Conservation (phyloP, 2,113 vertebrate species). For the Pao palembangensis region DNA sequence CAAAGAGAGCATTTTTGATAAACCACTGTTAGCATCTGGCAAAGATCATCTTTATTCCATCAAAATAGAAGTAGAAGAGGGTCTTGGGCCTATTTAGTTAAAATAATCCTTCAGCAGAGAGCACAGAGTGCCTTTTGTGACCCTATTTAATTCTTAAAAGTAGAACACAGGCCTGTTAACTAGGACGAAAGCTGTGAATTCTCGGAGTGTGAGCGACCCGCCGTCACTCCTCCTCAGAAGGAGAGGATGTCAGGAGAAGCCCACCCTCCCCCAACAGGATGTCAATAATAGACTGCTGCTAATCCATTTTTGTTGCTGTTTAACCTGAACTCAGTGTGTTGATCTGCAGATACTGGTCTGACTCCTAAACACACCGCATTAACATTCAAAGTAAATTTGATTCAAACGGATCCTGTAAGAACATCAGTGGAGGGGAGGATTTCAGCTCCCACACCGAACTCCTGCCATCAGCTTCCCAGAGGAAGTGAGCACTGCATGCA, state of each 20-base stretch:
- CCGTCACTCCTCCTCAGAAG: conserved; percentile 11
- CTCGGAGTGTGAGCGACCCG: conserved; percentile 9
- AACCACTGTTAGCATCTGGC: too few species aligned
- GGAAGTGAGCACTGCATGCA: conserved; percentile 16
- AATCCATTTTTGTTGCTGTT: conserved; percentile 21
- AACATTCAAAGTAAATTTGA: background rate
- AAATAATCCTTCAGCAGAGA: conserved; percentile 20
- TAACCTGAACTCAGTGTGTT: background rate
- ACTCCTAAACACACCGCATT: background rate
- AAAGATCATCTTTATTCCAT: background rate
- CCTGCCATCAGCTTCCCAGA: conserved; percentile 24
- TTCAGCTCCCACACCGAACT: conserved; percentile 9
- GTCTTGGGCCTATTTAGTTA: background rate
- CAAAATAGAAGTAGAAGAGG: background rate
- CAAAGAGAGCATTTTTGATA: too few species aligned
- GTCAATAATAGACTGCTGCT: conserved; percentile 29
- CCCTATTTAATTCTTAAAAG: conserved; percentile 66
- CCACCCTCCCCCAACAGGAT: conserved; percentile 36
- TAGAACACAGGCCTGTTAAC: conserved; percentile 60
- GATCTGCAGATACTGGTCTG: background rate
- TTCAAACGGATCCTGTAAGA: background rate
- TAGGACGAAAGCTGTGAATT: conserved; percentile 44
- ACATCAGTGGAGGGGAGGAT: background rate
- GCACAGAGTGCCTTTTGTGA: conserved; percentile 35
- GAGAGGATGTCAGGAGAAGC: conserved; percentile 17